Base-by-base conservation (phyloP, 1,140 invertebrate genomes). In the Aphidius ervi region DNA sequence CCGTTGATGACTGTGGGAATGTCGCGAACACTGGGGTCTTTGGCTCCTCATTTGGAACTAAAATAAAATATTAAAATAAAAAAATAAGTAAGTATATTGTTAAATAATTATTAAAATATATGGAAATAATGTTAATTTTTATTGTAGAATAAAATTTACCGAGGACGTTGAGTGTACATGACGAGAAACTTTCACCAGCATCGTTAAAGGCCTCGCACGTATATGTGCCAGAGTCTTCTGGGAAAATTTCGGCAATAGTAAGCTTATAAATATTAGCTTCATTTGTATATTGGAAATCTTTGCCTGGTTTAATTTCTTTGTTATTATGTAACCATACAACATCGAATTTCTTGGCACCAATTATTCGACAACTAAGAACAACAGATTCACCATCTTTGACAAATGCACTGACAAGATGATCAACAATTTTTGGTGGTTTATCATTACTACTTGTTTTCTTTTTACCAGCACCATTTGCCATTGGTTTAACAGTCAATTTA, bases 181-280 rank as follows among this genome's bases (percentile, higher is more conserved):
- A 91, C 74, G 92, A 94, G 82, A 94, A 95, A 57, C 92, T 92
- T 81, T 97, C 94, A 61, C 94, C 95, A 57, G 86, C 88, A 77
- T 96, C 92, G 80, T 97, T 97, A 81, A 97, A 97, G 48, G 94
- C 94, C 80, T 98, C 94, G 78, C 95, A 97, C 5, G 94, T 96
- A 80, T 97, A 98, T 39, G 91, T 92, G 50, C 95, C 95, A 72
- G 87, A 82, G 78, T 95, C 93, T 81, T 97, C 94, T 5, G 94
- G 94, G 86, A 95, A 96, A 70, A 97, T 94, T 76, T 98, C 94
- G 16, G 92, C 88, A 64, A 98, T 97, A 64, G 89, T 85, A 61
- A 98, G 78, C 71, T 93, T 93, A 78, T 95, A 92, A 60, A 90
- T 90, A 75, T 96, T 94, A 2, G 93, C 94, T 73, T 93, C 89